Evolutionary conservation across 2,888 invertebrate species (phyloP), one percentile per base, ranked within the genome.

Genomic region (Galeopsomyia nigrocyanea): DNA sequence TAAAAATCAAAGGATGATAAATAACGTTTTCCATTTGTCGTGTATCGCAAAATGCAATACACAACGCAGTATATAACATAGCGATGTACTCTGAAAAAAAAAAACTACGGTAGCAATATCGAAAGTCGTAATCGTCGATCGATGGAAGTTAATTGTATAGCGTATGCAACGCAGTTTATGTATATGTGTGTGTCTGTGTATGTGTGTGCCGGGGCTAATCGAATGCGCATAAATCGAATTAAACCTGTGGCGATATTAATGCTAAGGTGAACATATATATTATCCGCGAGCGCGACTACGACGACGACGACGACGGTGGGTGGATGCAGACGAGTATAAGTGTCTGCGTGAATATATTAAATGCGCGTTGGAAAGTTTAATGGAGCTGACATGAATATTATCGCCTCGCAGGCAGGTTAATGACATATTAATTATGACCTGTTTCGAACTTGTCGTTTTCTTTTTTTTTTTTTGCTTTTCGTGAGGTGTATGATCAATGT

Each of bases 181-280:
- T n/a, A n/a, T n/a, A n/a, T n/a, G n/a, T n/a, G n/a, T n/a, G n/a
- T n/a, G n/a, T n/a, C n/a, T n/a, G n/a, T n/a, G n/a, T n/a, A 71
- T 61, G 71, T 57, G n/a, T 31, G 31, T 39, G 14, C n/a, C 55
- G 31, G 16, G 53, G 58, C 56, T 68, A 71, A 72, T 72, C 66
- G 26, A 69, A 69, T 75, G 75, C 66, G 67, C 74, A 70, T 70
- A 70, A 75, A 75, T 75, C 64, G 60, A 72, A 73, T 72, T 72
- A 75, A 57, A 46, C 69, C 56, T 55, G 61, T 58, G 61, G 55
- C 60, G 53, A 53, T 16, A 50, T 71, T 63, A 60, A 71, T 55
- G 53, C 69, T 16, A 64, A 53, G 53, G 26, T 21, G 56, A 46
- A 56, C 31, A n/a, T 17, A 26, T 47, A 14, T 26, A 21, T 49